Conservation (phyloP, 2,113 vertebrate genomes). For the Hyla sarda region DNA sequence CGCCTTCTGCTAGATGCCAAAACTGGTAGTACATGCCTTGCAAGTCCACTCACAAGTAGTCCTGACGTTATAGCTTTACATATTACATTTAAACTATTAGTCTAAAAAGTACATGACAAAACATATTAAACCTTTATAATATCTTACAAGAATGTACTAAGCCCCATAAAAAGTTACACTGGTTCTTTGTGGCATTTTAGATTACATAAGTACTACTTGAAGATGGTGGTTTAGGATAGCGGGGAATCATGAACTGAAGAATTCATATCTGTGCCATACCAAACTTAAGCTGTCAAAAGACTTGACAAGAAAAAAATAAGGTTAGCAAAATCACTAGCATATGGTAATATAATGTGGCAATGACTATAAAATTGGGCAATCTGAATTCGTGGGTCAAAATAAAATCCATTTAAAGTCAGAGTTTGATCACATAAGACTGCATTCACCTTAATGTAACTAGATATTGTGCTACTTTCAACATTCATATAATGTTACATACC, state of each 20-base stretch:
- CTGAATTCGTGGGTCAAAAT: background rate
- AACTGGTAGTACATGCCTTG: background rate
- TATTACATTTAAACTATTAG: background rate
- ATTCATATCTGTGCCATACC: background rate
- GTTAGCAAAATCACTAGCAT: background rate
- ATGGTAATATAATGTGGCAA: constrained; percentile 1
- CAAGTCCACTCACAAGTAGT: background rate
- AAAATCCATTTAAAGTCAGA: background rate
- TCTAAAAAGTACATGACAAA: background rate
- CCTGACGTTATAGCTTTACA: constrained; percentile 10
- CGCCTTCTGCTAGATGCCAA: background rate
- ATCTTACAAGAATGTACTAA: constrained; percentile 14
- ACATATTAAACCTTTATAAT: background rate
- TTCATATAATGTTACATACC: background rate
- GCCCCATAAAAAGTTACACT: background rate
- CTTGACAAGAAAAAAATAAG: background rate
- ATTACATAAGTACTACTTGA: background rate
- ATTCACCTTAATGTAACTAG: background rate
- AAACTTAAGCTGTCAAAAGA: background rate
- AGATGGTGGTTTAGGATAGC: background rate
- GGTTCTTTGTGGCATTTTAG: background rate
- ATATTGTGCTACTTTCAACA: background rate
- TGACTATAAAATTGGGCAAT: background rate
- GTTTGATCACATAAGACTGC: background rate
- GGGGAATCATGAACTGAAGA: background rate